Base-by-base conservation (phyloP, 2,113 vertebrate genomes). In the Ginglymostoma cirratum region DNA sequence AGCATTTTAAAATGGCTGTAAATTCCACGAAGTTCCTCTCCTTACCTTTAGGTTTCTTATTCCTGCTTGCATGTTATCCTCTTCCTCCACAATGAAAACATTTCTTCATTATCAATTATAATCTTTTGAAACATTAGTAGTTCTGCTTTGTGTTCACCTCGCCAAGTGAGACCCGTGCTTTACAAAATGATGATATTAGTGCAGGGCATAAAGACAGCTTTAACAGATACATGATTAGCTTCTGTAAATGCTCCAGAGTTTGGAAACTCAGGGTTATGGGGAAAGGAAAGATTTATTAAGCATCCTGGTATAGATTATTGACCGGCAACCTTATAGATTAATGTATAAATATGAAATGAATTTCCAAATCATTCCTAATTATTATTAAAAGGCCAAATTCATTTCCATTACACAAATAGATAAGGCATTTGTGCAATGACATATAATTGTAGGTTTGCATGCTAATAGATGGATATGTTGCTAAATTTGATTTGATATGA, bases 291-390 rank as follows among this genome's bases (percentile, higher is more conserved):
- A 90, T 34, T 92, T 92, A 38, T 6, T n/a, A 65, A 61, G 15
- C 61, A 61, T 66, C 89, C 89, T n/a, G 15, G 2, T n/a, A 65
- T 27, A 17, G 52, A 17, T 61, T 66, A 66, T 66, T 93, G 89
- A 93, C 61, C 23, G 34, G 30, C 61, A 66, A 66, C 89, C 23
- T 17, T n/a, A 66, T 6, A 38, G 30, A 38, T 61, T 65, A 65
- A 92, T 92, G 55, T 15, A 92, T 38, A 66, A 38, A n/a, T 93
- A 93, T 19, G 66, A 93, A 93, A 93, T 34, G 61, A 93, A 93
- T 93, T 93, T 93, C 34, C 61, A 93, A 93, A 23, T 34, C 61
- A 66, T 34, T 21, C 89, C 65, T 34, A 66, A 92, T 38, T 92
- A 14, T n/a, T 67, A 93, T 93, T 93, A n/a, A 93, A 93, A 61